These are phyloP conservation scores for Nemopilema nomurai DNA, from an alignment of 30 jellyfish, hydroid and myxozoan species.

Conservation along the genomic window DNA sequence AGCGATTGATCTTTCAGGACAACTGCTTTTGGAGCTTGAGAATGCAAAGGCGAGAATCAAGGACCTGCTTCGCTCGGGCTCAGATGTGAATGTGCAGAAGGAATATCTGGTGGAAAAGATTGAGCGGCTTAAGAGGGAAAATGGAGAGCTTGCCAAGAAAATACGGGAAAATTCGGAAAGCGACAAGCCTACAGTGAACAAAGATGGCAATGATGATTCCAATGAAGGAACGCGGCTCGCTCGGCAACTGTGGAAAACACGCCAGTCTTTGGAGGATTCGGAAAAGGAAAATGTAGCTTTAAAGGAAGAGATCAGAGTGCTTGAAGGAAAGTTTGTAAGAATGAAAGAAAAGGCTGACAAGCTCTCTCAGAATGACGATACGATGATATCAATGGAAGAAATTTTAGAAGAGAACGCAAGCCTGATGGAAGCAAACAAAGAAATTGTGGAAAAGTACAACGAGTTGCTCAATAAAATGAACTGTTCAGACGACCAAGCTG, in stretches of 20 bases:
- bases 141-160: background rate
- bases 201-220: background rate
- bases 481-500: background rate
- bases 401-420: slow-evolving; percentile 54
- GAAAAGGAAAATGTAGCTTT: slow-evolving; percentile 9
- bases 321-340: slow-evolving; percentile 25
- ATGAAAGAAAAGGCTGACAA: slow-evolving; percentile 24
- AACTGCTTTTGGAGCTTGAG: background rate
- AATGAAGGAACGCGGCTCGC: slow-evolving; percentile 23
- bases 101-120: background rate
- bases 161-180: background rate
- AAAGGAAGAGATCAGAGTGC: slow-evolving; percentile 29
- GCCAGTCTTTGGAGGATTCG: slow-evolving; percentile 39
- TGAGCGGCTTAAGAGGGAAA: background rate
- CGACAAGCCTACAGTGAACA: background rate
- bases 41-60: background rate
- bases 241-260: slow-evolving; percentile 50
- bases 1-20: background rate
- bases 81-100: background rate
- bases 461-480: slow-evolving; percentile 7
- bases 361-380: slow-evolving; percentile 15
- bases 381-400: slow-evolving; percentile 44
- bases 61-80: background rate
- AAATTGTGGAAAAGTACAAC: slow-evolving; percentile 10
- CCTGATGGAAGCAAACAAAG: slow-evolving; percentile 48